Base-by-base conservation (phyloP, 2,888 invertebrate genomes). In the Omphaloscelis lunosa region DNA sequence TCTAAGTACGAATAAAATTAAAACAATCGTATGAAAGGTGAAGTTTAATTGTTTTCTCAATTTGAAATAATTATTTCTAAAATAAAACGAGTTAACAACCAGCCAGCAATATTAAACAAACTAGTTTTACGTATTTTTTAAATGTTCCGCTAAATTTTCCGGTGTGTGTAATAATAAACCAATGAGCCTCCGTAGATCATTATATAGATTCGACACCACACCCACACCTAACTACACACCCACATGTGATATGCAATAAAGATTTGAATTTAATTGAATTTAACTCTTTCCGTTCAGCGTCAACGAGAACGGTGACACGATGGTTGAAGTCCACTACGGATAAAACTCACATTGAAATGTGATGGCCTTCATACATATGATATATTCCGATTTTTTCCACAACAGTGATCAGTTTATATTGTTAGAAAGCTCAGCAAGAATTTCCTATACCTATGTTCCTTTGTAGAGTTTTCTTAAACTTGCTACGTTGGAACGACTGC, bases 391-490 rank as follows among this genome's bases (percentile, higher is more conserved):
- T n/a, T 29, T 12, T 71, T 23, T 8, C 12, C 29, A 59, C 17
- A 51, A 41, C 34, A 53, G 7, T 23, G 23, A 17, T 27, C 12
- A 53, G 29, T 56, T 23, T 4, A n/a, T 48, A 41, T 53, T 45
- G 17, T 62, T 15, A 48, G 20, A 39, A 17, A 39, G n/a, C 15
- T 71, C 2, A n/a, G 29, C 29, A 58, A 15, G 17, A 56, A 63
- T 29, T 48, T 12, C 7, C 17, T 41, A 5, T 41, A 39, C 23
- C 12, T 48, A 29, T 4, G 17, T 59, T 48, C 23, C 9, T 17
- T 11, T 27, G 79, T 17, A 67, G 29, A 41, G 23, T 65, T 68
- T 51, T 27, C 23, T 11, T 15, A 62, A 63, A 9, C 48, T 70
- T 0, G 23, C 29, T 8, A 29, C 56, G 63, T 63, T 11, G 23